phyloP scores from a whole-genome alignment of 2,797 vertebrate species.

The Takifugu rubripes region DNA sequence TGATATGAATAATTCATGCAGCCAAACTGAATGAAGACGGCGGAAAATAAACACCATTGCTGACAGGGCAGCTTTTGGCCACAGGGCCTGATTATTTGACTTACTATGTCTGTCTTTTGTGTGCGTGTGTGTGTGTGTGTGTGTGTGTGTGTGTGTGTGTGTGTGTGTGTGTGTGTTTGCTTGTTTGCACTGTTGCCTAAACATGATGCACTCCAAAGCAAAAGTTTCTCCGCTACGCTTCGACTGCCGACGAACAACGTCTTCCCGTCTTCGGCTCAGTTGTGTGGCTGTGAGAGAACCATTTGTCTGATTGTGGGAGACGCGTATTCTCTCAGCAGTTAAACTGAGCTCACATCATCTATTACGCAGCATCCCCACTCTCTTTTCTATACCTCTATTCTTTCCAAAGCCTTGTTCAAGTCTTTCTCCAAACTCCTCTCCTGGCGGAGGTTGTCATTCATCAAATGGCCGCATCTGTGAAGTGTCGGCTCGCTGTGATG shows the following conservation, averaged over 20 bases:
- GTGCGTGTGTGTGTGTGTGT: constrained; percentile 3
- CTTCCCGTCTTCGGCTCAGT: constrained; percentile 33
- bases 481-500: constrained; percentile 67
- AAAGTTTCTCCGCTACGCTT: constrained; percentile 25
- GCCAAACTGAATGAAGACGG: constrained; percentile 54
- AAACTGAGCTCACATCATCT: constrained; percentile 63
- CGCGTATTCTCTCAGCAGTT: constrained; percentile 62
- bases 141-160: constrained; percentile 2
- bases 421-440: constrained; percentile 36
- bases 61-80: constrained; percentile 56
- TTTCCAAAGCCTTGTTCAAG: constrained; percentile 18
- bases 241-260: constrained; percentile 26
- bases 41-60: constrained; percentile 62
- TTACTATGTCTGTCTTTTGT: constrained; percentile 5
- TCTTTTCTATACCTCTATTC: constrained; percentile 32
- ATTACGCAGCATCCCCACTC: constrained; percentile 46
- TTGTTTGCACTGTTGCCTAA: constrained; percentile 15
- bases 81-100: constrained; percentile 41
- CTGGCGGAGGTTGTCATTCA: constrained; percentile 62
- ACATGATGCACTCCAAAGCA: constrained; percentile 27
- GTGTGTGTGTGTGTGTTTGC: constrained; percentile 5
- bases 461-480: constrained; percentile 72
- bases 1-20: constrained; percentile 67
- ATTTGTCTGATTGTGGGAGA: constrained; percentile 71
- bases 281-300: constrained; percentile 52